phyloP scores from a whole-genome alignment of 2,797 vertebrate genomes.

The Pipistrellus pipistrellus region DNA sequence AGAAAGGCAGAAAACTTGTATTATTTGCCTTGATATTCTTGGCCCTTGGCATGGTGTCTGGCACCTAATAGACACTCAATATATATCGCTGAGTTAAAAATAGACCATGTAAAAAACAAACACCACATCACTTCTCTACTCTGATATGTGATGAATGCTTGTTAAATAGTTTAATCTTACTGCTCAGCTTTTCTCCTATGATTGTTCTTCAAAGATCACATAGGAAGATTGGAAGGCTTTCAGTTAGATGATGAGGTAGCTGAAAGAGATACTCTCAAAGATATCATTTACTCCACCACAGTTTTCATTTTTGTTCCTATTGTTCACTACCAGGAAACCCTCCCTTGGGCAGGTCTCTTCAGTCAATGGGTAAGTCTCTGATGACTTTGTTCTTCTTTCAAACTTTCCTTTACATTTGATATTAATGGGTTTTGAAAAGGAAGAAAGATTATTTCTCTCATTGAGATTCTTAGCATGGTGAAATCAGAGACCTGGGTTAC shows the following conservation, averaged over 20 bases:
- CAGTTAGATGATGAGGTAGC: neutral
- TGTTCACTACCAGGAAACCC: neutral
- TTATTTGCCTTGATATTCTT: neutral
- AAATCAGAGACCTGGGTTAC: neutral
- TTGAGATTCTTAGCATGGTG: neutral
- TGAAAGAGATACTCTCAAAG: neutral
- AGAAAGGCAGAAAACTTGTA: neutral
- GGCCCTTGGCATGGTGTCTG: neutral
- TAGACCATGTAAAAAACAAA: neutral
- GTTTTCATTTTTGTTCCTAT: neutral
- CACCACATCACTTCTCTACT: neutral
- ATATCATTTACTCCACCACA: neutral
- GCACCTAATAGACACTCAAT: neutral
- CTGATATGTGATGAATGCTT: neutral
- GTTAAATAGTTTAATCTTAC: conserved; percentile 1
- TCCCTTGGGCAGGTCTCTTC: neutral
- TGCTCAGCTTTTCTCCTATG: neutral
- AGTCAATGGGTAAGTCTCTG: neutral
- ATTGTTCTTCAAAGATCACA: neutral
- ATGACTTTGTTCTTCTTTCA: conserved; percentile 16
- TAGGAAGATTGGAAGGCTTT: neutral
- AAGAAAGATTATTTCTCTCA: neutral
- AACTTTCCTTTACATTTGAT: conserved; percentile 21
- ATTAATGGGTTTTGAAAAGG: conserved; percentile 15
- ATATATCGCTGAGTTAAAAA: conserved; percentile 9